Base-by-base conservation (phyloP, 2,113 vertebrate genomes). In the Poeciliopsis prolifica region DNA sequence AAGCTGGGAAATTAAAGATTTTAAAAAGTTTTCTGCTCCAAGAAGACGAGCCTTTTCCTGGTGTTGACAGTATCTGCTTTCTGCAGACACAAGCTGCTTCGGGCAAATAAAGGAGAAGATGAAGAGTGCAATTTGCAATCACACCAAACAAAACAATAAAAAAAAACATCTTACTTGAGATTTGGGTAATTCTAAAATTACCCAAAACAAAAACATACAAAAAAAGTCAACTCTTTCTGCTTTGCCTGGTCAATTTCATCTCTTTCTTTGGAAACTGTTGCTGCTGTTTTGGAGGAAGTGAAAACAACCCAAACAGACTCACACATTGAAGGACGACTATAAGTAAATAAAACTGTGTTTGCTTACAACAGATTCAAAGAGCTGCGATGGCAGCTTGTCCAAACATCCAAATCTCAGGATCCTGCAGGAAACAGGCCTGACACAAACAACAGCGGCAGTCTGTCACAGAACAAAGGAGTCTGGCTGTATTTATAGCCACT, bases 311-410 rank as follows among this genome's bases (percentile, higher is more conserved):
- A 4, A 29, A 44, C 65, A 42, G 35, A 33, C 30, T 10, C 14
- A 24, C 29, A 12, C 19, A 19, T 12, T 6, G 29, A 63, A 63
- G 26, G 1, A 63, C 26, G 29, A 62, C 3, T 11, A 14, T 10
- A 26, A 66, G 24, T 66, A 44, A 67, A 40, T 65, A 40, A 42
- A 67, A 44, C n/a, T 67, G 19, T 24, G 14, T 65, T 44, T 44
- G 28, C n/a, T 17, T 67, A 42, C 65, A 15, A 67, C 12, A 67
- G 26, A 29, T 35, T 64, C 15, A 37, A 65, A 37, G 19, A 12
- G 24, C 13, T 65, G 64, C 51, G 7, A 17, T 58, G 51, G 51
- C 24, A 65, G 64, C 22, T 15, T 5, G 64, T 65, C 64, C 35
- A 40, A 65, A 40, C 64, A 26, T 40, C 64, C 64, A 65, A 24